Conservation (phyloP, 2,113 vertebrate species). For the Barnardius zonarius region DNA sequence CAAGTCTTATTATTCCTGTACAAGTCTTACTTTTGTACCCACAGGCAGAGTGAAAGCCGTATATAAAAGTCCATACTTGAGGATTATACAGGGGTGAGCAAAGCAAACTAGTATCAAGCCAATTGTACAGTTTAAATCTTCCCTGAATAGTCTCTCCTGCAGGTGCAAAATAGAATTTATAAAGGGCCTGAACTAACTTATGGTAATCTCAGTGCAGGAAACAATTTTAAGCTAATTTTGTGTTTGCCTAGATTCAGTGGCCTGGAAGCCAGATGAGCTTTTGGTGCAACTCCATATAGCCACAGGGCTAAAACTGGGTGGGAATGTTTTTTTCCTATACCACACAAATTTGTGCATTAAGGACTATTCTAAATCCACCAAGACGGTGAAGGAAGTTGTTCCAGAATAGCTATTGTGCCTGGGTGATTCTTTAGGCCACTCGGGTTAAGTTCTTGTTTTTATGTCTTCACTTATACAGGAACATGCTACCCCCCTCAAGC, state of each 20-base stretch:
- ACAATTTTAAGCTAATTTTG: neutral
- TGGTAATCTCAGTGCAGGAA: neutral
- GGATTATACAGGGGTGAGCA: neutral
- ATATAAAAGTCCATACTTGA: neutral
- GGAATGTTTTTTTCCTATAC: neutral
- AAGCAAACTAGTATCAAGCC: neutral
- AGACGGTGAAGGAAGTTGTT: neutral
- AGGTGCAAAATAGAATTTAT: neutral
- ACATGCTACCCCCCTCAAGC: fast-evolving
- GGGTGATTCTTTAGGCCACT: neutral
- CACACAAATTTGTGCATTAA: neutral
- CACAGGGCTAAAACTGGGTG: neutral
- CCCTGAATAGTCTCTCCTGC: neutral
- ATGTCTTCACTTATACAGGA: neutral
- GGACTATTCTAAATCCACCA: neutral
- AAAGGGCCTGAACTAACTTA: neutral
- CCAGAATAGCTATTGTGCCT: neutral
- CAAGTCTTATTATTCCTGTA: neutral
- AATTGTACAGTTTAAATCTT: neutral
- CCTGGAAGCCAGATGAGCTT: slow-evolving; percentile 4
- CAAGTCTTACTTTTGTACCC: neutral
- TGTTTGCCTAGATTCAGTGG: neutral
- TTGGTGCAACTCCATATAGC: neutral
- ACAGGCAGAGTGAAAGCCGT: neutral
- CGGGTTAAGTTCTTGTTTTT: neutral